A percentile compares a stretch with the other conserved stretches of the same genome.
These are phyloP conservation scores for Melanaphis sacchari DNA, from an alignment of 1,140 invertebrate species.

Conservation along the genomic window DNA sequence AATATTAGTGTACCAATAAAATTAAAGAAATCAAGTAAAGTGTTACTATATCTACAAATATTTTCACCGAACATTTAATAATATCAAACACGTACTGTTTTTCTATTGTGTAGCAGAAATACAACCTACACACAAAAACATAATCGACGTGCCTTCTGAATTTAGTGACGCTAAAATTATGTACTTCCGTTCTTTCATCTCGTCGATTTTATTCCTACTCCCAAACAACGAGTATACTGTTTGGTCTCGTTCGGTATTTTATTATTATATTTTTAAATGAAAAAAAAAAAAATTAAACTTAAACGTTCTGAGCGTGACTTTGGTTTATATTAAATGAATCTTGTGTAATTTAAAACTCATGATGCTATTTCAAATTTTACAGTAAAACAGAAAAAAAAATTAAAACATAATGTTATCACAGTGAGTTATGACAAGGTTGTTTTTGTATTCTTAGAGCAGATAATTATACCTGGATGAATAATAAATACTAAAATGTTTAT, in stretches of 20 bases:
- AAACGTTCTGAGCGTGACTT: neutral
- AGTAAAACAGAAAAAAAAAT: neutral
- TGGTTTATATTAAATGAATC: neutral
- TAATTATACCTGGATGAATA: neutral
- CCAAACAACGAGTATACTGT: neutral
- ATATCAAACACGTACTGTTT: neutral
- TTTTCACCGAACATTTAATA: neutral
- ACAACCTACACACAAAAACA: neutral
- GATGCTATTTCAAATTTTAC: neutral
- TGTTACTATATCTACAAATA: neutral
- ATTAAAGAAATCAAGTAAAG: neutral
- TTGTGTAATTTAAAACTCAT: neutral
- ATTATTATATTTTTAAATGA: neutral
- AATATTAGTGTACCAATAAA: neutral
- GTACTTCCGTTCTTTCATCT: neutral
- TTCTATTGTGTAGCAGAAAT: neutral
- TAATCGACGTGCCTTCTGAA: neutral
- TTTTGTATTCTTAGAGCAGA: neutral
- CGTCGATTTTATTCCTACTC: neutral
- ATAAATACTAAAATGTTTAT: neutral
- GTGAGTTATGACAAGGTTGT: neutral
- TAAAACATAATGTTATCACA: neutral
- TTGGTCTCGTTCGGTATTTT: neutral
- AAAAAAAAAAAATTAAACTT: neutral
- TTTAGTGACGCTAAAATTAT: neutral